phyloP scores from a whole-genome alignment of 2,113 vertebrate genomes.

The Apteryx mantelli region DNA sequence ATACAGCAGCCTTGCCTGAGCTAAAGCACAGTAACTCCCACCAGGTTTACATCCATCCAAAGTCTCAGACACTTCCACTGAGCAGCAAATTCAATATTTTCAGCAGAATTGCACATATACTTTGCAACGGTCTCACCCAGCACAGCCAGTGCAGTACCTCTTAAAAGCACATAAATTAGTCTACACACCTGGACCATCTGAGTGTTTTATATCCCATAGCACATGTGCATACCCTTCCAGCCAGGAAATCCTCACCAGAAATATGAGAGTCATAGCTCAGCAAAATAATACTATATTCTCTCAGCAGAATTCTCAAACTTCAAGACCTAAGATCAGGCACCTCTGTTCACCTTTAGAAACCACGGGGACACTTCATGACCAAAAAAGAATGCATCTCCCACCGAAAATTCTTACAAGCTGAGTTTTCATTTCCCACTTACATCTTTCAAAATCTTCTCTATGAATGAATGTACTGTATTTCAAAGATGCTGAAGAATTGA shows the following conservation, averaged over 20 bases:
- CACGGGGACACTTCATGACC: rapidly evolving
- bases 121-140: not conserved
- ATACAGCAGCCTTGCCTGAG: not conserved
- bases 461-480: not conserved
- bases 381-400: not conserved
- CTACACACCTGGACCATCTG: not conserved
- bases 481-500: not conserved
- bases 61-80: not conserved
- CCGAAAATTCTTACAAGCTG: not conserved
- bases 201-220: not conserved
- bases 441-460: not conserved
- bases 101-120: not conserved
- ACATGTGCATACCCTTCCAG: not conserved
- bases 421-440: not conserved
- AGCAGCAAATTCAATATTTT: not conserved
- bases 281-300: not conserved
- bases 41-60: not conserved
- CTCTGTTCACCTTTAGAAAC: not conserved
- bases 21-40: not conserved
- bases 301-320: not conserved
- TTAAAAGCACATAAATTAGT: not conserved
- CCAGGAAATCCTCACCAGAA: not conserved
- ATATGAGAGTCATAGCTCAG: rapidly evolving
- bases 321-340: not conserved
- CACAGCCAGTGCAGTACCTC: not conserved